These are phyloP conservation scores for Rhorus exstirpatorius DNA, from an alignment of 2,888 invertebrate species.

Conservation along the genomic window DNA sequence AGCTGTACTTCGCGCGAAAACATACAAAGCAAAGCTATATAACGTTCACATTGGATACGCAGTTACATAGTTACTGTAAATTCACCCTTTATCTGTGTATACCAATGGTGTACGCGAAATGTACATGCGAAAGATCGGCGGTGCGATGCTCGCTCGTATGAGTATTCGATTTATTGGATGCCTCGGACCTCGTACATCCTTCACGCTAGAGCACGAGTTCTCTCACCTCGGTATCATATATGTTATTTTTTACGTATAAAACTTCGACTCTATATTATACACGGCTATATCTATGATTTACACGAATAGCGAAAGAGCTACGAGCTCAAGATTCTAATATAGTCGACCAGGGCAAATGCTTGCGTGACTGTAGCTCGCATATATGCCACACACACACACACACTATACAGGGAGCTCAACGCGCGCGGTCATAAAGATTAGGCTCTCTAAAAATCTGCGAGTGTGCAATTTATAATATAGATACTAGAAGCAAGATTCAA, in stretches of 20 bases:
- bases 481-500: constrained; percentile 33
- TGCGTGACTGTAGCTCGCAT: constrained; percentile 63
- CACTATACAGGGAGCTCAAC: constrained; percentile 21
- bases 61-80: neutral
- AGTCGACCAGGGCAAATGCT: constrained; percentile 62
- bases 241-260: constrained; percentile 6
- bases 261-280: neutral
- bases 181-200: constrained; percentile 65
- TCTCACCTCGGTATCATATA: constrained; percentile 55
- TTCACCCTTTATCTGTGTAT: constrained; percentile 17
- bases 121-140: constrained; percentile 24
- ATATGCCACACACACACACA: constrained; percentile 67
- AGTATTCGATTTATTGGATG: constrained; percentile 72
- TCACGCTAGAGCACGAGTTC: constrained; percentile 59
- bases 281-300: constrained; percentile 64
- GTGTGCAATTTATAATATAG: constrained; percentile 8
- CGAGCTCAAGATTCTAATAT: constrained; percentile 65
- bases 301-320: constrained; percentile 68
- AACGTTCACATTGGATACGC: constrained; percentile 7
- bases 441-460: neutral
- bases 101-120: constrained; percentile 49
- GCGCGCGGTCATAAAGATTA: constrained; percentile 57
- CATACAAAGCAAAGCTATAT: constrained; percentile 42
- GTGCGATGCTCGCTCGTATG: constrained; percentile 46
- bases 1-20: constrained; percentile 37